These are phyloP conservation scores for Sebastes minor DNA, from an alignment of 2,797 vertebrate species.

Conservation along the genomic window DNA sequence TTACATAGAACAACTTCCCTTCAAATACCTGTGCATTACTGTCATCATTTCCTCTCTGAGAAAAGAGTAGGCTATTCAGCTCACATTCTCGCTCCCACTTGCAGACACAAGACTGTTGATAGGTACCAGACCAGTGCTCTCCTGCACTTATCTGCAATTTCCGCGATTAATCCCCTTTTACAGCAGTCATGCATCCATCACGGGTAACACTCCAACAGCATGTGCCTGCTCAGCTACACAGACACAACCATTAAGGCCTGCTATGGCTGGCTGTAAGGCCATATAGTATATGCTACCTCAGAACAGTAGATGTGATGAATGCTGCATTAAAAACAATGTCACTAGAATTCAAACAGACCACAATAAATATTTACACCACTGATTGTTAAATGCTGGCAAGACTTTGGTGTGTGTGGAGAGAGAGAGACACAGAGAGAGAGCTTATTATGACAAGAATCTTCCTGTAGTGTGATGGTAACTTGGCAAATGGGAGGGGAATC, in stretches of 20 bases:
- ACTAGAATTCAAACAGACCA: conserved; percentile 61
- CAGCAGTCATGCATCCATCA: conserved; percentile 70
- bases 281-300: conserved; percentile 3
- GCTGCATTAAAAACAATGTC: conserved; percentile 56
- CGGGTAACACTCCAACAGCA: conserved; percentile 48
- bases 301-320: conserved; percentile 41
- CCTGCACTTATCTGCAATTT: conserved; percentile 77
- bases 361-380: conserved; percentile 73
- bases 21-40: conserved; percentile 58
- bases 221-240: conserved; percentile 55
- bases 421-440: conserved; percentile 12
- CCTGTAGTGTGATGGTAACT: conserved; percentile 77
- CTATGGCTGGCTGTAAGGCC: conserved; percentile 15
- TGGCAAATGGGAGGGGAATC: conserved; percentile 78
- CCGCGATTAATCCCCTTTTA: conserved; percentile 74
- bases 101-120: conserved; percentile 64
- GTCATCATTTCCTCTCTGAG: conserved; percentile 66
- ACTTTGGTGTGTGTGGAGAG: conserved; percentile 17
- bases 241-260: conserved; percentile 44
- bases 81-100: conserved; percentile 53
- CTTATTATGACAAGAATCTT: conserved; percentile 76
- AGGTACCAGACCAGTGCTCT: conserved; percentile 70
- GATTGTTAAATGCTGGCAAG: conserved; percentile 63
- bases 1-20: conserved; percentile 53
- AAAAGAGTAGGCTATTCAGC: conserved; percentile 57